phyloP scores from a whole-genome alignment of 2,113 vertebrate species.

The Brevimyrus niger region DNA sequence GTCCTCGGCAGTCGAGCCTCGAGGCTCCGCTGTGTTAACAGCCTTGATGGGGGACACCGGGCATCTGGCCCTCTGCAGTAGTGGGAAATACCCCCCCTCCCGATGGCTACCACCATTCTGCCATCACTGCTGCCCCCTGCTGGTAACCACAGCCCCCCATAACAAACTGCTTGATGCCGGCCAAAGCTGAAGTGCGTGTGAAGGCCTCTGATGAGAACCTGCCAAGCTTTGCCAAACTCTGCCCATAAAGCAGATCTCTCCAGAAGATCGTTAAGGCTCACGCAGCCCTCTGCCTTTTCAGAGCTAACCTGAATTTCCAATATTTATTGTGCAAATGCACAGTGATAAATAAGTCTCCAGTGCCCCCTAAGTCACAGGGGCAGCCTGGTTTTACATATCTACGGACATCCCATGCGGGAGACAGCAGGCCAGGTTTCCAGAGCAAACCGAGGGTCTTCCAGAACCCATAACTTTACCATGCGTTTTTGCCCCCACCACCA shows the following conservation, averaged over 20 bases:
- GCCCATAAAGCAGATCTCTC: background rate
- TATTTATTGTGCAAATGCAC: background rate
- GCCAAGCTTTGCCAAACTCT: background rate
- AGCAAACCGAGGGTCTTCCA: background rate
- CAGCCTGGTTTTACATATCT: background rate
- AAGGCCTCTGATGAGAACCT: background rate
- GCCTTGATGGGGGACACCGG: background rate
- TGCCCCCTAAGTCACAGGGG: background rate
- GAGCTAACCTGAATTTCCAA: background rate
- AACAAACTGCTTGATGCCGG: background rate
- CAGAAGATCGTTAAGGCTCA: background rate
- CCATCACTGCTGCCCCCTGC: conserved; percentile 27
- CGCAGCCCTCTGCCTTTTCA: background rate
- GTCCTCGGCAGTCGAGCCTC: background rate
- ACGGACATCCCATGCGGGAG: background rate
- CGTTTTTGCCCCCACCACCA: background rate
- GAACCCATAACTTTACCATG: background rate
- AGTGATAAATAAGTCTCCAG: background rate
- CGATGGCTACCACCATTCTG: conserved; percentile 25
- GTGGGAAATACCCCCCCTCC: background rate
- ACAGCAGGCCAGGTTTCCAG: background rate
- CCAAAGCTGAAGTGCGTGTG: background rate
- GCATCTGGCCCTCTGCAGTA: background rate
- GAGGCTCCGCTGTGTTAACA: background rate
- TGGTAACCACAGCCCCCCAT: background rate